Evolutionary conservation across 2,113 vertebrate genomes (phyloP).

Genomic region (Corythornis madagascariensis): DNA sequence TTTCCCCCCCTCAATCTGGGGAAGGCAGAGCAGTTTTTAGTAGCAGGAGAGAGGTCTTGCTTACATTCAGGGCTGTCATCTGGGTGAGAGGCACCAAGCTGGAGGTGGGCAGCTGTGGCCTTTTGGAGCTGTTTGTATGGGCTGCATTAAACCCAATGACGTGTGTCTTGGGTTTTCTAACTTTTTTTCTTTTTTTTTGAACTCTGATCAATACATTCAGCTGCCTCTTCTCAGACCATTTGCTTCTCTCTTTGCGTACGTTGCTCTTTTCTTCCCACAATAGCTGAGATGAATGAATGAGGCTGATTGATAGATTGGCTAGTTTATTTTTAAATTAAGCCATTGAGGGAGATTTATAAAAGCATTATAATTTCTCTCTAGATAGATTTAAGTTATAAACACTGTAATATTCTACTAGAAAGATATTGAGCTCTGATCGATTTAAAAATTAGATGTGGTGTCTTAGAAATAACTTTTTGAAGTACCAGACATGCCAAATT

Average conservation of each 20-base stretch:
- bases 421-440: background rate
- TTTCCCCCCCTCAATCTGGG: background rate
- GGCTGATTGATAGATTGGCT: conserved; percentile 53
- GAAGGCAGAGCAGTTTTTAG: background rate
- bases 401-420: background rate
- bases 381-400: conserved; percentile 26
- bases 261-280: conserved; percentile 54
- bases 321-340: conserved; percentile 57
- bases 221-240: conserved; percentile 59
- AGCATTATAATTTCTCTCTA: conserved; percentile 24
- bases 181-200: conserved; percentile 17
- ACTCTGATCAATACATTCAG: conserved; percentile 60
- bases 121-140: conserved; percentile 59
- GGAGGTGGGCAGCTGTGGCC: conserved; percentile 21
- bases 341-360: conserved; percentile 38
- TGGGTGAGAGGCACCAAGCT: conserved; percentile 13
- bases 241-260: conserved; percentile 28
- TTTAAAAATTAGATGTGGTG: background rate
- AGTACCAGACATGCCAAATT: background rate
- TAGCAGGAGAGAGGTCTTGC: background rate
- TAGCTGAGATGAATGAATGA: conserved; percentile 56
- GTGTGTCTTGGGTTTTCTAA: conserved; percentile 55
- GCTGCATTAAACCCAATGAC: conserved; percentile 53
- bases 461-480: conserved; percentile 13
- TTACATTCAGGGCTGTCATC: background rate